phyloP scores from a whole-genome alignment of 2,797 vertebrate genomes.

The Cheirogaleus major region DNA sequence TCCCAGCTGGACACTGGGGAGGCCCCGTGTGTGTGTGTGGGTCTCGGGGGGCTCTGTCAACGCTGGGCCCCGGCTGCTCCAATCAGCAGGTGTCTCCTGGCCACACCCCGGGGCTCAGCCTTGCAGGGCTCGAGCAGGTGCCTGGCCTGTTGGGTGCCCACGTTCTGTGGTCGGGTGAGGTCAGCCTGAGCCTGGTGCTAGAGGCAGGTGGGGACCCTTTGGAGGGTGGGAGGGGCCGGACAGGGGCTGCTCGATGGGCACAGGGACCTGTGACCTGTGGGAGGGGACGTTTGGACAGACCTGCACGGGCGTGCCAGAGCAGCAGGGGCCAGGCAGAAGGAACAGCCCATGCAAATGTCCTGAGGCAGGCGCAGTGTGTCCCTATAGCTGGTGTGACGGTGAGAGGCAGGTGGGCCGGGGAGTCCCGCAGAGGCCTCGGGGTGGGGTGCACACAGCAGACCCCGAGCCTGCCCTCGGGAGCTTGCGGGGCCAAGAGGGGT shows the following conservation, averaged over 20 bases:
- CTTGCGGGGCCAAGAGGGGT: not conserved
- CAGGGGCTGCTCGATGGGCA: not conserved
- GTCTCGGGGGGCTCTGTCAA: not conserved
- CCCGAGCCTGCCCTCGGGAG: not conserved
- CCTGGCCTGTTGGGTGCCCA: too few species aligned
- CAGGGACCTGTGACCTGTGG: not conserved
- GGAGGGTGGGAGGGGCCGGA: not conserved
- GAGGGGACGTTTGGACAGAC: not conserved
- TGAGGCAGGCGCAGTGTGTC: not conserved
- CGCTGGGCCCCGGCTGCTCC: not conserved
- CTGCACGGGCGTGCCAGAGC: fast-evolving
- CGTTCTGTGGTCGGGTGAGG: not conserved
- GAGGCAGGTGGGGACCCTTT: not conserved
- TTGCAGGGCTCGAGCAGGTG: not conserved
- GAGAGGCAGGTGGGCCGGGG: not conserved
- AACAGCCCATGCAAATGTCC: not conserved
- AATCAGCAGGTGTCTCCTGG: not conserved
- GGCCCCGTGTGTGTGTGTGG: fast-evolving
- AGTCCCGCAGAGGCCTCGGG: too few species aligned
- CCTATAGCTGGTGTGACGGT: not conserved
- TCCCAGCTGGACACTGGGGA: not conserved
- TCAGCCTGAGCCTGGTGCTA: not conserved
- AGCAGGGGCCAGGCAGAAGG: too few species aligned
- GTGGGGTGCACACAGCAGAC: not conserved
- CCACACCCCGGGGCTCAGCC: not conserved